phyloP scores from a whole-genome alignment of 2,797 vertebrate genomes.

The Myotis vivesi region DNA sequence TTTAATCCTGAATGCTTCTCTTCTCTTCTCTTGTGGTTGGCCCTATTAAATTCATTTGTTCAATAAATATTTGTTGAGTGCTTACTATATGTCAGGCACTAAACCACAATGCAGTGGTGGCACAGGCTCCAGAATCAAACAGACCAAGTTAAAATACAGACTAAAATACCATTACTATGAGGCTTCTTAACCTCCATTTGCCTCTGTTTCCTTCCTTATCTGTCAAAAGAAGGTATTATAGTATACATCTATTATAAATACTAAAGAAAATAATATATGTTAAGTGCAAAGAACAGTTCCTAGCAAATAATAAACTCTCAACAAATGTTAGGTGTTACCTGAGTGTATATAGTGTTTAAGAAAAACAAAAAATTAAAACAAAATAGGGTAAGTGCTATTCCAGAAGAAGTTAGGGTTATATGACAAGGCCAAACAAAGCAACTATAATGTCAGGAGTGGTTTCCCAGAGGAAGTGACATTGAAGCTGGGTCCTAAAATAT shows the following conservation, averaged over 20 bases:
- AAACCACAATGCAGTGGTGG: neutral
- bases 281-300: neutral
- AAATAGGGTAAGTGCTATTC: neutral
- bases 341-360: neutral
- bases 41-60: neutral
- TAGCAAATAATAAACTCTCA: neutral
- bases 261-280: neutral
- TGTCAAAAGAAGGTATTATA: neutral
- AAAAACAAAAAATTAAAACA: slow-evolving; percentile 19
- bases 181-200: neutral
- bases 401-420: neutral
- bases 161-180: neutral
- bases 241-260: neutral
- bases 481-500: neutral
- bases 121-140: neutral
- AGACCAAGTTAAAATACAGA: neutral
- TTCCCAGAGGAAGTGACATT: neutral
- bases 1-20: neutral
- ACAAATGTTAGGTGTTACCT: neutral
- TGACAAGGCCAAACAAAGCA: neutral
- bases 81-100: neutral
- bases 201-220: neutral
- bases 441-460: neutral
- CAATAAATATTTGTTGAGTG: neutral
- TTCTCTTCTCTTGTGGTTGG: neutral